These are phyloP conservation scores for Silurus asotus DNA, from an alignment of 2,113 vertebrate genomes.

Conservation along the genomic window DNA sequence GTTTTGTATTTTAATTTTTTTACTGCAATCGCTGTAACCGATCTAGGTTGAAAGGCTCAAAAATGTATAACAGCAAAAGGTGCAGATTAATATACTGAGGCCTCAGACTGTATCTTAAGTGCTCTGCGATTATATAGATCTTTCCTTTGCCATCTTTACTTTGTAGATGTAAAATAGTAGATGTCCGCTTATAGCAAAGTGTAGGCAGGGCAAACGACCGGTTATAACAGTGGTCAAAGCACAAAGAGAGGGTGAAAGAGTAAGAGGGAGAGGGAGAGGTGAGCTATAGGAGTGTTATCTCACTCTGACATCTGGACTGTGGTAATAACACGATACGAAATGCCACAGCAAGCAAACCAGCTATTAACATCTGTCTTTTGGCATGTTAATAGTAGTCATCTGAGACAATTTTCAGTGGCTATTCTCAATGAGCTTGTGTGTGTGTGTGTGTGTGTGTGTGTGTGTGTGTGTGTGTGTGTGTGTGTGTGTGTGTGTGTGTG, in stretches of 20 bases:
- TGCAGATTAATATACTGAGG: background rate
- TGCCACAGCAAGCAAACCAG: slow-evolving; percentile 69
- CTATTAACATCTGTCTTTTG: slow-evolving; percentile 73
- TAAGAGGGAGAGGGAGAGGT: slow-evolving; percentile 34
- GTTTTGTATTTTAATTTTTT: background rate
- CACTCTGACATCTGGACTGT: slow-evolving; percentile 72
- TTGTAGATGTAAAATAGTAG: background rate
- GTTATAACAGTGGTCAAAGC: slow-evolving; percentile 1
- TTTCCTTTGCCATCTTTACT: background rate
- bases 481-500: background rate
- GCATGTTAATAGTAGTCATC: slow-evolving; percentile 75
- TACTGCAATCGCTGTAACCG: background rate
- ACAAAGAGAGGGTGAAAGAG: slow-evolving; percentile 28
- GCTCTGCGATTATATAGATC: background rate
- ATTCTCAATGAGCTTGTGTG: slow-evolving; percentile 43
- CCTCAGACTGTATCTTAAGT: background rate
- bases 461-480: slow-evolving; percentile 28
- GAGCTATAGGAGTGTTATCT: slow-evolving; percentile 54
- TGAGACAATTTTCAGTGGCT: slow-evolving; percentile 60
- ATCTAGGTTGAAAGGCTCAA: background rate
- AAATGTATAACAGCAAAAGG: background rate
- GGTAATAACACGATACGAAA: slow-evolving; percentile 74
- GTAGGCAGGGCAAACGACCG: slow-evolving; percentile 30
- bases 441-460: background rate
- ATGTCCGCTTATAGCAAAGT: slow-evolving; percentile 39